phyloP scores from a whole-genome alignment of 1,140 invertebrate genomes.

The Drosophila micromelanica region DNA sequence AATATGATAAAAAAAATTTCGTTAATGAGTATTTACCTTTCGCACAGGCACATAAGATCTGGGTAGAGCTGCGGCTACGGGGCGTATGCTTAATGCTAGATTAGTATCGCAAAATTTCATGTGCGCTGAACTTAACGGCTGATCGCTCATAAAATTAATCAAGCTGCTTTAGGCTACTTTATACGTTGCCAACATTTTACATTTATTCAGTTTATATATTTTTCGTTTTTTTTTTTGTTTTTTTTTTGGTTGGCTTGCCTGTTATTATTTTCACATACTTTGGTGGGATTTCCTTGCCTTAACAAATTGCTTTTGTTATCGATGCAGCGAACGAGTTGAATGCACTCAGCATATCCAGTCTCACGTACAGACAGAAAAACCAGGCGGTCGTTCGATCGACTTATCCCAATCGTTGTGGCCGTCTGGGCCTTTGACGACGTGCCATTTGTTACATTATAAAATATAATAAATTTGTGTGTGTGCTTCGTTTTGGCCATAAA shows the following conservation, averaged over 20 bases:
- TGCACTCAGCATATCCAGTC: slow-evolving; percentile 45
- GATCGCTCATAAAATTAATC: slow-evolving; percentile 84
- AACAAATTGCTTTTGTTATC: slow-evolving; percentile 82
- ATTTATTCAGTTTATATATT: not conserved
- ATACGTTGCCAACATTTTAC: slow-evolving; percentile 29
- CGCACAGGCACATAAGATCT: slow-evolving; percentile 34
- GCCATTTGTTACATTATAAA: slow-evolving; percentile 77
- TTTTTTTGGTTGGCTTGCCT: slow-evolving; percentile 39
- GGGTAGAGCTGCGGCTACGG: slow-evolving; percentile 39
- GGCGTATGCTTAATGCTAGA: slow-evolving; percentile 82
- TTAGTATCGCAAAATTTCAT: slow-evolving; percentile 74
- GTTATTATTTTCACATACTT: slow-evolving; percentile 81
- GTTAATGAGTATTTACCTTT: slow-evolving; percentile 82
- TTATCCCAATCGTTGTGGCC: slow-evolving; percentile 15
- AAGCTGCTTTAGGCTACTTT: slow-evolving; percentile 83
- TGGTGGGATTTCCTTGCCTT: slow-evolving; percentile 77
- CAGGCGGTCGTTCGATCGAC: slow-evolving; percentile 38
- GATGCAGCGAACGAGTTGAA: slow-evolving; percentile 70
- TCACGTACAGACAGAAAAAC: slow-evolving; percentile 44
- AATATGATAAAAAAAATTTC: slow-evolving; percentile 51
- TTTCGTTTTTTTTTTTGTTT: no score
- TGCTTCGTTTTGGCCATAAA: slow-evolving; percentile 59
- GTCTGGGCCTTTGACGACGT: slow-evolving; percentile 19
- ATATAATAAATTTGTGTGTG: slow-evolving; percentile 72
- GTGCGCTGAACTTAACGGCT: slow-evolving; percentile 84